Base-by-base conservation (phyloP, 1,140 invertebrate species). In the Drosophila serrata region DNA sequence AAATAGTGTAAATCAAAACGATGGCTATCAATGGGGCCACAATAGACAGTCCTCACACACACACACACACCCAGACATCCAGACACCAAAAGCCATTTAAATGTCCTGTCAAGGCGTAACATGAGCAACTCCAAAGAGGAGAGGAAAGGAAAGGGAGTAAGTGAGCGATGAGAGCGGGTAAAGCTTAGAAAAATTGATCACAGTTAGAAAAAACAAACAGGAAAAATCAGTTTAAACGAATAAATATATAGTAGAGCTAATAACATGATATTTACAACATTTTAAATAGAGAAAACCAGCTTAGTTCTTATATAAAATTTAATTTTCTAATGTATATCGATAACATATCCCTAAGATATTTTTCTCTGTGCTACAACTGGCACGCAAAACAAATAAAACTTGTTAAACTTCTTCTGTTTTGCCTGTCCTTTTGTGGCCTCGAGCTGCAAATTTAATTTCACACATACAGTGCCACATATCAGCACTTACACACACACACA, bases 341-440 rank as follows among this genome's bases (percentile, higher is more conserved):
- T 3, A 3, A 17, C 7, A 8, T 24, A 0, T 24, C 22, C 9
- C 2, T 24, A 4, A 0, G 7, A 0, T 24, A 24, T 69, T 69
- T 67, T 37, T 49, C 37, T 35, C 22, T 15, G 61, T 53, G 43
- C 45, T 42, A 7, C 61, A 53, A 53, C 51, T 27, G 31, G 42
- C 74, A 76, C 73, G 74, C 55, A 77, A 77, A 77, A 77, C 74
- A 77, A 77, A 77, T 58, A 77, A 77, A 73, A 77, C 56, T 76
- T 62, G 62, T 77, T 68, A 77, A 76, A 76, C 60, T 75, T 65
- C 73, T 60, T 59, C 56, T 59, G 73, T 55, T 68, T 77, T n/a
- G 62, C 48, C 62, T 68, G 55, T 53, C 56, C 51, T 67, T 59
- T 46, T 76, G 74, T 77, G 74, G 74, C 74, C 69, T 73, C 69